Base-by-base conservation (phyloP, 1,140 invertebrate genomes). In the Metaphire vulgaris region DNA sequence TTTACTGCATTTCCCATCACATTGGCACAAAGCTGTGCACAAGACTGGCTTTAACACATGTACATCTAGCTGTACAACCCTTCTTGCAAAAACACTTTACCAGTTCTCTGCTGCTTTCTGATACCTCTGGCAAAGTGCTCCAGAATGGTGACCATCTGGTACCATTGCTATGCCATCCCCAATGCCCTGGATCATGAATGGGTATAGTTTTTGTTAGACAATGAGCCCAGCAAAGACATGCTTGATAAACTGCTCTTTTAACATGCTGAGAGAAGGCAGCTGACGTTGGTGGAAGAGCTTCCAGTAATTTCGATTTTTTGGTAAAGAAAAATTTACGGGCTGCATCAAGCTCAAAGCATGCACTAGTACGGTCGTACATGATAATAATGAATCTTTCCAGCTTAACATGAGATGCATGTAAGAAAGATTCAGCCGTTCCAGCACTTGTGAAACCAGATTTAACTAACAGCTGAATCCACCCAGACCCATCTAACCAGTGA, bases 401-500 rank as follows among this genome's bases (percentile, higher is more conserved):
- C 21, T 69, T 69, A 2, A 69, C 67, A 69, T 69, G 67, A 6
- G 67, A 12, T 28, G 67, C n/a, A n/a, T n/a, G n/a, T n/a, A n/a
- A n/a, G n/a, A n/a, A n/a, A n/a, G n/a, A n/a, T n/a, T n/a, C n/a
- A n/a, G n/a, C n/a, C n/a, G 12, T 12, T 12, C 67, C 67, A 12
- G 67, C 6, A 69, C 2, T 69, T 69, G 67, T 26, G 26, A 69
- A 6, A 14, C 30, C 67, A 69, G 67, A 6, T 26, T 69, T 2
- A 31, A 69, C n/a, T 14, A 74, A 74, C 28, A 26, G 67, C 12
- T 79, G 31, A 34, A 76, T 79, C 77, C 81, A 81, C 32, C 77
- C 76, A 77, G 66, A 75, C 56, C 74, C 80, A 28, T 77, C 72
- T 31, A 80, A 34, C 31, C 81, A 72, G 69, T 80, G 69, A 67